phyloP scores from a whole-genome alignment of 1,140 invertebrate genomes.

The Parasteatoda tepidariorum region DNA sequence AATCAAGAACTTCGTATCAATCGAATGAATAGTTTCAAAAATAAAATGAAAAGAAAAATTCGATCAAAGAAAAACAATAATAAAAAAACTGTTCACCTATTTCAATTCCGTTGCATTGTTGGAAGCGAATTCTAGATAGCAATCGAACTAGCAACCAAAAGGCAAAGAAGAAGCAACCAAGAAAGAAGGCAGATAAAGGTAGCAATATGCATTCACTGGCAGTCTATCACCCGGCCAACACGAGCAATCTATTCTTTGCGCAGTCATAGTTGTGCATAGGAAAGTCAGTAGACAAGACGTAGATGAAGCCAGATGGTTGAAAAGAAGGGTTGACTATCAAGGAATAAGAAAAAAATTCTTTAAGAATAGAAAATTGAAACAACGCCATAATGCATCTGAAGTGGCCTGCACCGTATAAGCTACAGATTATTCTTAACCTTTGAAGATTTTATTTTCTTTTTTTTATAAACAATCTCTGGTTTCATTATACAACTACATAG shows the following conservation, averaged over 20 bases:
- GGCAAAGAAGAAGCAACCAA: not conserved
- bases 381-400: slow-evolving; percentile 38
- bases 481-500: slow-evolving; percentile 38
- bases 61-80: not conserved
- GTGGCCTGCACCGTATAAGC: slow-evolving; percentile 7
- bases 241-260: slow-evolving; percentile 22
- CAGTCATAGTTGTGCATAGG: slow-evolving; percentile 2
- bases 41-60: too few relatives aligned
- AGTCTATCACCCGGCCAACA: slow-evolving; percentile 31
- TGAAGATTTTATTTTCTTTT: not conserved
- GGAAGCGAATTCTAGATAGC: slow-evolving; percentile 12
- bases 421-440: slow-evolving; percentile 16
- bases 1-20: too few relatives aligned
- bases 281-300: not conserved
- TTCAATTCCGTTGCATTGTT: slow-evolving; percentile 16
- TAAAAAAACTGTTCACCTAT: not conserved
- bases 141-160: slow-evolving; percentile 26
- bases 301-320: not conserved
- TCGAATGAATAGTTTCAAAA: too few relatives aligned
- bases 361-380: slow-evolving; percentile 24
- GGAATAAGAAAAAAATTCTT: not conserved
- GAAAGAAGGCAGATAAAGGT: slow-evolving; percentile 15
- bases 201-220: slow-evolving; percentile 29
- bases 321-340: not conserved
- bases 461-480: slow-evolving; percentile 5